Evolutionary conservation across 2,888 invertebrate species (phyloP).

Genomic region (Koerneria pararmatus): DNA sequence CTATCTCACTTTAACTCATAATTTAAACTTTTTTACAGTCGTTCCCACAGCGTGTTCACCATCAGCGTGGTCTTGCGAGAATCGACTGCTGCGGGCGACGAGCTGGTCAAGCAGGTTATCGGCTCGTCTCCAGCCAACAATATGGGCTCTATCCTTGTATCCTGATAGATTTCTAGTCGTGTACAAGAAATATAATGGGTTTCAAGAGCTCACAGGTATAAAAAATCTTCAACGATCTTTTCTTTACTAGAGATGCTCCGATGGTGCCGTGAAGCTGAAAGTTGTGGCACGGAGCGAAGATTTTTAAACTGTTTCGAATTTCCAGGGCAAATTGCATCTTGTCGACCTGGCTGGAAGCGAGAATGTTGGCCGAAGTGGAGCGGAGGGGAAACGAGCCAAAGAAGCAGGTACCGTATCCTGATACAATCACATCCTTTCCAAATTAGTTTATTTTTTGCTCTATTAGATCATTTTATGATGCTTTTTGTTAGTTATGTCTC

Average conservation of each 20-base stretch:
- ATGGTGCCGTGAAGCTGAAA: too few species aligned
- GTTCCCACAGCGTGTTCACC: slow-evolving; percentile 92
- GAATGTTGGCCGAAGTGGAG: slow-evolving; percentile 91
- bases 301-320: slow-evolving; percentile 23
- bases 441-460: too few species aligned
- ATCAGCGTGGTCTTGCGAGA: slow-evolving; percentile 89
- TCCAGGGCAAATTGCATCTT: slow-evolving; percentile 88
- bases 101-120: slow-evolving; percentile 67
- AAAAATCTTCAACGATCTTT: too few species aligned
- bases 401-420: slow-evolving; percentile 77
- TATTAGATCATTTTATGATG: too few species aligned
- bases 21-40: slow-evolving; percentile 66
- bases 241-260: background rate
- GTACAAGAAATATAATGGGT: background rate
- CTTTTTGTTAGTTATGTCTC: too few species aligned
- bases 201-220: too few species aligned
- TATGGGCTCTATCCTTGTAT: too few species aligned
- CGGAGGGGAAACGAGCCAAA: slow-evolving; percentile 80
- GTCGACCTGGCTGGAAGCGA: slow-evolving; percentile 94
- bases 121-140: too few species aligned
- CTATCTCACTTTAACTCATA: background rate
- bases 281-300: background rate
- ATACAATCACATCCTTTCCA: too few species aligned
- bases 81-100: slow-evolving; percentile 74
- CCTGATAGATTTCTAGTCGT: too few species aligned